phyloP scores from a whole-genome alignment of 2,888 invertebrate genomes.

The Adineta ricciae region DNA sequence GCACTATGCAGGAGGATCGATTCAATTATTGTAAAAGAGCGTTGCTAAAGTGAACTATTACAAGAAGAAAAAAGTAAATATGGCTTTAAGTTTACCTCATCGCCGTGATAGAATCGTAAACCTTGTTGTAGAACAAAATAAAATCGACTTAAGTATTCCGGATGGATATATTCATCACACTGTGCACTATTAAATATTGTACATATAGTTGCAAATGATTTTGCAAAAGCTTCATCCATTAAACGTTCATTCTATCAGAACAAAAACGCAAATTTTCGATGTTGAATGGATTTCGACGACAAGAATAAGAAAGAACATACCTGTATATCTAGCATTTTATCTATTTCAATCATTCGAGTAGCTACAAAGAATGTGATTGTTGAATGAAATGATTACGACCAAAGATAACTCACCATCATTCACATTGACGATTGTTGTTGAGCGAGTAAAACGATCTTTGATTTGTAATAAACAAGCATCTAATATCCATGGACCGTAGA shows the following conservation, averaged over 20 bases:
- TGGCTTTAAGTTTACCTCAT: not conserved
- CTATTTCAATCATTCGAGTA: not conserved
- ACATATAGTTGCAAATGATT: conserved; percentile 85
- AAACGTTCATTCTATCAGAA: conserved; percentile 10
- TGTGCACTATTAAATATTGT: conserved; percentile 89
- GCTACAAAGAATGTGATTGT: not conserved
- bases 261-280: not conserved
- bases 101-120: conserved; percentile 48
- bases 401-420: not conserved
- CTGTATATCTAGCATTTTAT: conserved; percentile 30
- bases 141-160: conserved; percentile 80
- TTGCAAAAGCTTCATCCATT: conserved; percentile 55
- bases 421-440: not conserved
- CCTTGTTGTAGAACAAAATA: conserved; percentile 82
- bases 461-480: conserved; percentile 85
- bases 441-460: conserved; percentile 49
- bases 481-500: conserved; percentile 91
- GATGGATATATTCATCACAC: conserved; percentile 80
- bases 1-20: conserved; percentile 62
- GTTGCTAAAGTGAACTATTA: not conserved
- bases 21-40: not conserved
- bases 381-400: not conserved
- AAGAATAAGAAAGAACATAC: conserved; percentile 31
- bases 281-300: conserved; percentile 34
- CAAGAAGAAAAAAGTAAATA: no score